Evolutionary conservation across 2,113 vertebrate species (phyloP), one percentile per base, ranked within the genome.

Genomic region (Vombatus ursinus): DNA sequence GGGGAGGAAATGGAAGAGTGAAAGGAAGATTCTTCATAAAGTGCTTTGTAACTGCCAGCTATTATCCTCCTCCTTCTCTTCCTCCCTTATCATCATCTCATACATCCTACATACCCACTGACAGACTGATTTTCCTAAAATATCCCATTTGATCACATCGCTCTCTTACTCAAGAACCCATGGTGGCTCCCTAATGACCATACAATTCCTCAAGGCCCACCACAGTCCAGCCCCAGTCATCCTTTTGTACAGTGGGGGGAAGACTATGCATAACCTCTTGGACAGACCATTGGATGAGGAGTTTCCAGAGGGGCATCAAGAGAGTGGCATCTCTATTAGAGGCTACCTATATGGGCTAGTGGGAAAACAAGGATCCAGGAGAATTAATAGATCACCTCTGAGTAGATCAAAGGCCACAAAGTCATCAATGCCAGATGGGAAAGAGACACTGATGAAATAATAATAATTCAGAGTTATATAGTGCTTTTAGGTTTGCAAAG

Each of bases 1-100:
- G 89, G 90, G 19, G 90, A 52, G 10, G 37, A 93, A 31, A 95
- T 91, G 93, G 95, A 95, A 93, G 8, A 91, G 48, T 49, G 95
- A 92, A 90, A 52, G 61, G 37, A 77, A 77, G 19, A 44, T 84
- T 84, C 68, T 84, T 84, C 23, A 19, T 44, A 84, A 84, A 84
- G n/a, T 84, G 3, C 16, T 77, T n/a, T n/a, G 14, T 77, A n/a
- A 77, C 14, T n/a, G 14, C 19, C 68, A 44, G 68, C 31, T 68
- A 77, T n/a, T n/a, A 77, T 77, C 68, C n/a, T 84, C 2, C 14
- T n/a, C 12, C 53, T 54, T 24, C 24, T 54, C 53, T 9, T 68
- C 8, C n/a, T 44, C n/a, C 7, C 19, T 84, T 44, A 44, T 22
- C n/a, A 84, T 84, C 1, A 84, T 84, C 68, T 8, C 68, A 84